These are phyloP conservation scores for Listrodromus nycthemerus DNA, from an alignment of 2,888 invertebrate species.

Conservation along the genomic window DNA sequence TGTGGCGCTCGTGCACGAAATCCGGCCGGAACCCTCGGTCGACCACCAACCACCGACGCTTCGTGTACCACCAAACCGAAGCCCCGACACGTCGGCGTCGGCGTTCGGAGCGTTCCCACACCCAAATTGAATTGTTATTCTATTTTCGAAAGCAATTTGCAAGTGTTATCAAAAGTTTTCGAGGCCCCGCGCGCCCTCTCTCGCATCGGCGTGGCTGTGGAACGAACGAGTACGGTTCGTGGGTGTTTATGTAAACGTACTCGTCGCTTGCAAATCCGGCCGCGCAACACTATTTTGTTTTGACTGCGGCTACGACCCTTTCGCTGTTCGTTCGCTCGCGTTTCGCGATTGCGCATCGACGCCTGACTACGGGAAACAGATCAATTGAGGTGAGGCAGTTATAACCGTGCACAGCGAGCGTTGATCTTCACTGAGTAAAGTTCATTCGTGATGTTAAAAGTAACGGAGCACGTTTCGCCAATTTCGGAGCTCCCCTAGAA, in stretches of 20 bases:
- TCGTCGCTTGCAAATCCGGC: conserved; percentile 37
- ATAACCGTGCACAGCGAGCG: neutral
- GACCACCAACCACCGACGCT: conserved; percentile 43
- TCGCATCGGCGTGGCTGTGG: conserved; percentile 54
- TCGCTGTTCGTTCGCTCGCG: conserved; percentile 32
- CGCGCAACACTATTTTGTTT: conserved; percentile 22
- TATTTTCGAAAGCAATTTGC: conserved; percentile 84
- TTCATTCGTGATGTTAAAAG: neutral
- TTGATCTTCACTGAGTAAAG: neutral
- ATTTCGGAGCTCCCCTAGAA: neutral
- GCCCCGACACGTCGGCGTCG: conserved; percentile 72
- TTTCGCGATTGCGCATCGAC: conserved; percentile 24
- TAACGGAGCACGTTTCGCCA: too few relatives aligned
- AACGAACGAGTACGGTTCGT: conserved; percentile 56
- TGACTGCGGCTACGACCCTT: conserved; percentile 31
- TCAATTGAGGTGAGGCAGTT: conserved; percentile 23
- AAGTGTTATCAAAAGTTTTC: conserved; percentile 84
- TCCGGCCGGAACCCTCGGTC: conserved; percentile 52
- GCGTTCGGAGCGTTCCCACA: conserved; percentile 71
- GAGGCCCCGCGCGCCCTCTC: conserved; percentile 67
- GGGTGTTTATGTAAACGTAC: conserved; percentile 34
- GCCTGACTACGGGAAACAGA: conserved; percentile 8
- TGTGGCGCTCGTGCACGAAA: conserved; percentile 16
- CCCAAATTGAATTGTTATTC: conserved; percentile 84
- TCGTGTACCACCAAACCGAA: conserved; percentile 35